Base-by-base conservation (phyloP, 2,797 vertebrate genomes). In the Tenualosa thibaudeaui region DNA sequence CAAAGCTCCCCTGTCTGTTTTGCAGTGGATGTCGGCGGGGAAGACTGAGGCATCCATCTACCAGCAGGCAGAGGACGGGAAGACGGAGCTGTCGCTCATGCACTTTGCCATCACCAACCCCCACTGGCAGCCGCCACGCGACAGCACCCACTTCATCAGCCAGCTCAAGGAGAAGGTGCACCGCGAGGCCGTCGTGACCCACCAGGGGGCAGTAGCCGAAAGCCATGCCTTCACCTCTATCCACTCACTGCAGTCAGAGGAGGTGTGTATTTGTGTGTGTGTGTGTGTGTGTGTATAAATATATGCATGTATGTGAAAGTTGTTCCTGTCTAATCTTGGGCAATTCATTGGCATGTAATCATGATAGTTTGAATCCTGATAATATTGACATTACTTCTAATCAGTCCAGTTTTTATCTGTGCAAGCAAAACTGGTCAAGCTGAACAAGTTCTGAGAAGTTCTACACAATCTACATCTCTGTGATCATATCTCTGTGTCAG, bases 101-200 rank as follows among this genome's bases (percentile, higher is more conserved):
- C 98, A 99, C 92, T 99, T 99, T 58, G 98, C 98, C 88, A 98
- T 99, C 93, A 99, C 98, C 84, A 99, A 99, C 89, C 98, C 98
- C 8, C 97, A 97, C 86, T 99, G 98, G 98, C 98, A 98, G 92
- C 98, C 98, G 0, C 97, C 98, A 0, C 95, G 94, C 0, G 97
- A 99, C 93, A 99, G 98, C 91, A 99, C 98, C 0, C 97, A 98
- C 89, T 99, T 99, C 93, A 97, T 99, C 85, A 97, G 97, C 90
- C 98, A 98, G 92, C 94, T 99, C 87, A 99, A 98, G 91, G 98
- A 98, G 89, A 95, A 97, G 71, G 98, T 99, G 87, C 97, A 98
- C 89, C 95, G 96, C n/a, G 98, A 98, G 31, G 96, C 97, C 90
- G 93, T 94, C 0, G 91, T 93, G 26, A 94, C 92, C 82, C 95